Evolutionary conservation across 2,113 vertebrate genomes (phyloP).

Genomic region (Ictalurus furcatus): DNA sequence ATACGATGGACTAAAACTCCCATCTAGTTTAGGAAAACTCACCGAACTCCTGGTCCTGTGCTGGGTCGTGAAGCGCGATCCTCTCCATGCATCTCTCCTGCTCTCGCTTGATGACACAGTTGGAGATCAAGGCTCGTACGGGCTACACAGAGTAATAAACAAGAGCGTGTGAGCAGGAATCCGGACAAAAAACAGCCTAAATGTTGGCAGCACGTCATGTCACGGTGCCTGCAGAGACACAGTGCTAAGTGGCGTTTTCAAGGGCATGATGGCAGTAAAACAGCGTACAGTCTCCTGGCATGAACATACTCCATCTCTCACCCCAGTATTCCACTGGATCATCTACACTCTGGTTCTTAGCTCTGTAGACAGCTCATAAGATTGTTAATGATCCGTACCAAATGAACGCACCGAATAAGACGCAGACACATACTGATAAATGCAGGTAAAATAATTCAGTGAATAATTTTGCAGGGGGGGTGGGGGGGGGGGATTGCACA

Average conservation of each 20-base stretch:
- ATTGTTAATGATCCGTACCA: background rate
- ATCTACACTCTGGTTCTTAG: background rate
- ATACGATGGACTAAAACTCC: background rate
- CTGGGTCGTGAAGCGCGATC: conserved; percentile 63
- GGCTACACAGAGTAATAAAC: conserved; percentile 55
- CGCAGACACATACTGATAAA: background rate
- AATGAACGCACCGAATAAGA: background rate
- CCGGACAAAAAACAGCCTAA: background rate
- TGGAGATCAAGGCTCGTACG: conserved; percentile 59
- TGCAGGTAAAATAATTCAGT: background rate
- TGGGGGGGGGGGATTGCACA: no score
- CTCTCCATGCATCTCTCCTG: conserved; percentile 76
- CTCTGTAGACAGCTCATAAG: background rate
- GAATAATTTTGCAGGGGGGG: background rate
- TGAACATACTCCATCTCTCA: background rate
- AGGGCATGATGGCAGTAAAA: background rate
- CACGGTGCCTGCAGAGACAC: background rate
- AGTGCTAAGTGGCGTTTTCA: background rate
- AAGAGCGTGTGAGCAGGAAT: conserved; percentile 27
- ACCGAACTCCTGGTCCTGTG: conserved; percentile 64
- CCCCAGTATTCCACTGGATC: background rate
- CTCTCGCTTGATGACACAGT: conserved; percentile 74
- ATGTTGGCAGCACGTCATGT: background rate
- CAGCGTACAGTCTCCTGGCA: background rate
- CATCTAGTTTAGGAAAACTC: conserved; percentile 32